Evolutionary conservation across 2,113 vertebrate species (phyloP), one percentile per base, ranked within the genome.

Genomic region (Esox niger): DNA sequence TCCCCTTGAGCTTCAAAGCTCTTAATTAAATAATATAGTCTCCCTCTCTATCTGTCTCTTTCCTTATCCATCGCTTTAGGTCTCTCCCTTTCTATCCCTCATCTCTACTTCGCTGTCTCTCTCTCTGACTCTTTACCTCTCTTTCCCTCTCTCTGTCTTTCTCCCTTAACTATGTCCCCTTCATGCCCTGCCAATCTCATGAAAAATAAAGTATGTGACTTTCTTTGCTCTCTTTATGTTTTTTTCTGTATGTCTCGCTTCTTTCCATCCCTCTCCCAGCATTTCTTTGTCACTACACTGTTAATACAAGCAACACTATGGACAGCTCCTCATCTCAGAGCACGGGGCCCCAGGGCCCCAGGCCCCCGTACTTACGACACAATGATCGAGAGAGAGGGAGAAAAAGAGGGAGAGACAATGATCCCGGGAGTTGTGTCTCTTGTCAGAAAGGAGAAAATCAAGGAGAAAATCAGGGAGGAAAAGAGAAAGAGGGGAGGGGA

Each of bases 1-100:
- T 94, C 93, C 91, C n/a, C 88, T 87, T 87, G 86, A 89, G 84
- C 87, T 86, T 60, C 91, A 93, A 94, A 94, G 91, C 93, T 94
- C 94, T 95, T 95, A 94, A 96, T 96, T 93, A 97, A 97, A 97
- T 95, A 95, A 96, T 96, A 94, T 92, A 95, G 91, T 90, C 86
- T 78, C 79, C 78, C 74, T 71, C 73, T 79, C 83, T 81, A 79
- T 79, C 79, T n/a, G n/a, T 82, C 74, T 71, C 75, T 79, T 77
- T 82, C 78, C 62, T 80, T 81, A 79, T 80, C 78, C 83, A 79
- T 82, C 84, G 74, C 47, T 69, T 2, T 11, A 13, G 25, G 13
- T 59, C 56, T 20, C 15, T 30, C 79, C 86, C 67, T 86, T 8
- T 68, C 32, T 71, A n/a, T n/a, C 80, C 69, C 31, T 55, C 73